Evolutionary conservation across 2,888 invertebrate genomes (phyloP).

Genomic region (Drosophila sordidapex): DNA sequence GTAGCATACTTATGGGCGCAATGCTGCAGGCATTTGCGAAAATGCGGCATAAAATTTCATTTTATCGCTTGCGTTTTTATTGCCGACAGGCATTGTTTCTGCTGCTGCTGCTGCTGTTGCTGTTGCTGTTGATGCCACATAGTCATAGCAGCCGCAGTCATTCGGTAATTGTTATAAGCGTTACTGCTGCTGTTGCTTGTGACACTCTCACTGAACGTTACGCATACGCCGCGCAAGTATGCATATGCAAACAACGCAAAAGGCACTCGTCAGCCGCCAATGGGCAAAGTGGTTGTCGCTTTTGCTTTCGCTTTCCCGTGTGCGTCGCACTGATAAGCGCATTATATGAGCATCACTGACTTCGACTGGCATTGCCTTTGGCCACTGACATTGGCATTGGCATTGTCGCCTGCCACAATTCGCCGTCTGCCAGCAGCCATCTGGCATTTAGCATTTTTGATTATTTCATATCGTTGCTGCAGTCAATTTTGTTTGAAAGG

Average conservation of each 20-base stretch:
- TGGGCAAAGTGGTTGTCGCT: constrained; percentile 13
- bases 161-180: constrained; percentile 43
- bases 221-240: constrained; percentile 58
- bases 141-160: constrained; percentile 18
- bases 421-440: not conserved
- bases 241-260: constrained; percentile 56
- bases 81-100: constrained; percentile 56
- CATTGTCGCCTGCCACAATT: constrained; percentile 20
- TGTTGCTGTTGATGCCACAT: not conserved
- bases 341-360: constrained; percentile 69
- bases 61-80: constrained; percentile 73
- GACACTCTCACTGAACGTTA: constrained; percentile 20
- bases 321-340: constrained; percentile 72
- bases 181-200: constrained; percentile 11
- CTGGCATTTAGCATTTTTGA: constrained; percentile 34
- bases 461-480: constrained; percentile 42
- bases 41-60: constrained; percentile 81
- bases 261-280: constrained; percentile 28
- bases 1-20: constrained; percentile 62
- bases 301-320: constrained; percentile 7
- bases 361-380: constrained; percentile 27
- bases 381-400: constrained; percentile 20
- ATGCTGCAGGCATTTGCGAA: constrained; percentile 69
- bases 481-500: constrained; percentile 50
- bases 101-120: constrained; percentile 12